Percentiles rank a stretch among this genome's conserved stretches.
These are phyloP conservation scores for Toxotes jaculatrix DNA, from an alignment of 2,113 vertebrate genomes.

Conservation along the genomic window DNA sequence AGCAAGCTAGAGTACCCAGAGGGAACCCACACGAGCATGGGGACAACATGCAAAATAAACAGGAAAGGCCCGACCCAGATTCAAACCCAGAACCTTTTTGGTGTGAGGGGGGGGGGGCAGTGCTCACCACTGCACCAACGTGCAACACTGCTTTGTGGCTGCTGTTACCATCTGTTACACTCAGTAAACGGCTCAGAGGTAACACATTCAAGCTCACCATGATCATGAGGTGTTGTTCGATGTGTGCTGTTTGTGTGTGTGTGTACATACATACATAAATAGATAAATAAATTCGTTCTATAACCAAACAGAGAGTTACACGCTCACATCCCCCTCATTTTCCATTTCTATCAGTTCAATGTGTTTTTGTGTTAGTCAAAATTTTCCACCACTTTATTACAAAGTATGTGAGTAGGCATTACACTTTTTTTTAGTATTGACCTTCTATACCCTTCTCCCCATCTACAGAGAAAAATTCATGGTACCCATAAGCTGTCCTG, in stretches of 20 bases:
- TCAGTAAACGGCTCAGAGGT: neutral
- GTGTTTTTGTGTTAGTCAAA: too few relatives aligned
- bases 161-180: neutral
- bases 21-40: too few relatives aligned
- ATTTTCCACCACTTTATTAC: too few relatives aligned
- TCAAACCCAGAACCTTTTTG: too few relatives aligned
- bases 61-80: too few relatives aligned
- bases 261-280: neutral
- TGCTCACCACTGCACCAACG: too few relatives aligned
- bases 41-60: too few relatives aligned
- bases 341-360: neutral
- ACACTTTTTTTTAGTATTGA: neutral
- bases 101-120: too few relatives aligned
- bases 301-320: too few relatives aligned
- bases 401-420: neutral
- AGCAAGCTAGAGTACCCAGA: too few relatives aligned
- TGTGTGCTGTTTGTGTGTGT: neutral
- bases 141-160: too few relatives aligned
- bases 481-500: neutral
- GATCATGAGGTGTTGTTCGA: neutral
- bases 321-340: neutral
- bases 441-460: neutral
- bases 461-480: too few relatives aligned
- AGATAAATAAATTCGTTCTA: neutral
- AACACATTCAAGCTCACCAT: neutral